These are phyloP conservation scores for Maccullochella peelii DNA, from an alignment of 2,113 vertebrate genomes.

Conservation along the genomic window DNA sequence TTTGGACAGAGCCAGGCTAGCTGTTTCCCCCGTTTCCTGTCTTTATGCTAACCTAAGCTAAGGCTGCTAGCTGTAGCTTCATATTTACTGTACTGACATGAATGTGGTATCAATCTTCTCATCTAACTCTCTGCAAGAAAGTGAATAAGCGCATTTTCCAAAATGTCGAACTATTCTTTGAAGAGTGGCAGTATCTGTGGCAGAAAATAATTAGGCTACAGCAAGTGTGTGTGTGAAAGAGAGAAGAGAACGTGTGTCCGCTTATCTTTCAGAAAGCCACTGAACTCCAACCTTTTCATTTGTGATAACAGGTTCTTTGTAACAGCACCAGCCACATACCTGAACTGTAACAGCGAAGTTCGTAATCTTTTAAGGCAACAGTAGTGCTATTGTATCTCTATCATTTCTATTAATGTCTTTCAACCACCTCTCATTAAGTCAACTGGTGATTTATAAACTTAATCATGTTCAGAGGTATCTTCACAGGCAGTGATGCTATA, in stretches of 20 bases:
- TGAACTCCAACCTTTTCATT: not conserved
- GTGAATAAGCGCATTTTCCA: not conserved
- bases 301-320: constrained; percentile 1
- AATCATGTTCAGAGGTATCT: not conserved
- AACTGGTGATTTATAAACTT: not conserved
- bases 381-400: not conserved
- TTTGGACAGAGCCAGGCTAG: not conserved
- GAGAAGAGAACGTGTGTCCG: not conserved
- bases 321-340: not conserved
- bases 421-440: not conserved
- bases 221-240: not conserved
- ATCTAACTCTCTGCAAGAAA: not conserved
- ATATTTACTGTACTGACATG: not conserved
- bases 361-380: not conserved
- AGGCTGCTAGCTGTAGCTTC: not conserved
- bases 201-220: not conserved
- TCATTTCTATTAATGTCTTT: not conserved
- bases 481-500: not conserved
- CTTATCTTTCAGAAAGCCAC: not conserved
- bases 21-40: not conserved
- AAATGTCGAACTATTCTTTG: not conserved
- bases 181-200: not conserved
- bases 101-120: not conserved
- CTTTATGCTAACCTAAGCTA: not conserved
- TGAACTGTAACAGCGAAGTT: not conserved